Conservation (phyloP, 2,797 vertebrate genomes). For the Ataeniobius toweri region DNA sequence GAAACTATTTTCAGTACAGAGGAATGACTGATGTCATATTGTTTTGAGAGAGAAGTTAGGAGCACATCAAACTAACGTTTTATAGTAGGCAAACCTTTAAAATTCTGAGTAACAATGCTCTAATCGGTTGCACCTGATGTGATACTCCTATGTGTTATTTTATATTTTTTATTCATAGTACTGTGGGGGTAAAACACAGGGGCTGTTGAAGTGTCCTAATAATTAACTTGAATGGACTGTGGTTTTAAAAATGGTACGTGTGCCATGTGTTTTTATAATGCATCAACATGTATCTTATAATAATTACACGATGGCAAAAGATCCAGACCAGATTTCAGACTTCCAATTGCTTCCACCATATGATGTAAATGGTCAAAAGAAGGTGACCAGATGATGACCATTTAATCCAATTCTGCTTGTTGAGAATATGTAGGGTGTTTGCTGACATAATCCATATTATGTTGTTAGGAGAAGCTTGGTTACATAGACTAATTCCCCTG, state of each 20-base stretch:
- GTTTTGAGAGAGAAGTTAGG: not conserved
- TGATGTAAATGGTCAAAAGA: not conserved
- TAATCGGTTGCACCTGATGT: not conserved
- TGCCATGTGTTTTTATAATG: not conserved
- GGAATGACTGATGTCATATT: not conserved
- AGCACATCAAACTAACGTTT: not conserved
- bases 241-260: not conserved
- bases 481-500: constrained; percentile 44
- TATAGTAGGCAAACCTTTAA: not conserved
- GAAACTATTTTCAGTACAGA: not conserved
- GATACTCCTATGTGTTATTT: not conserved
- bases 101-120: not conserved
- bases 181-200: not conserved
- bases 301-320: not conserved
- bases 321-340: not conserved
- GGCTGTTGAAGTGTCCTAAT: not conserved
- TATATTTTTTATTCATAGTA: not conserved
- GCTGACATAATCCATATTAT: constrained; percentile 63
- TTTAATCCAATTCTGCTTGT: constrained; percentile 52
- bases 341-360: not conserved
- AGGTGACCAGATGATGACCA: constrained; percentile 34
- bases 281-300: not conserved
- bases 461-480: constrained; percentile 49
- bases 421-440: constrained; percentile 39
- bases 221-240: not conserved